These are phyloP conservation scores for Engraulis encrasicolus DNA, from an alignment of 2,113 vertebrate genomes.

Conservation along the genomic window DNA sequence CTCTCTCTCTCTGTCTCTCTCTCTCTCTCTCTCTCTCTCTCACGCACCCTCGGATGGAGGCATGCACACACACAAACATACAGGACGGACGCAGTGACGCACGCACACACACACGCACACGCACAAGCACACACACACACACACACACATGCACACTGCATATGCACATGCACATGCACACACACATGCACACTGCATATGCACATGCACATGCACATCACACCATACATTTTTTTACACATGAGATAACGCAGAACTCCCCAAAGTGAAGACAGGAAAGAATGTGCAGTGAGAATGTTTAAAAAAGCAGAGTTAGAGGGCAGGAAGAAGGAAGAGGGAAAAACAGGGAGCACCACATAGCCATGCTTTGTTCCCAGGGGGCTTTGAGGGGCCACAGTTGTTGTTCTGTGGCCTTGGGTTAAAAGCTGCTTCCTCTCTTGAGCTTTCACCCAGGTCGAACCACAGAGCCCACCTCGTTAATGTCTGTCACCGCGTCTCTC, in stretches of 20 bases:
- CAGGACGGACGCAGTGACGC: no score
- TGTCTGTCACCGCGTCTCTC: conserved; percentile 22
- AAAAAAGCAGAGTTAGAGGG: not conserved
- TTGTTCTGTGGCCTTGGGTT: not conserved
- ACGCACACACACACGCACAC: not conserved
- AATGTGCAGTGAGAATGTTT: no score
- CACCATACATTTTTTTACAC: not conserved
- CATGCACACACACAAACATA: no score
- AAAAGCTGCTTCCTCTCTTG: conserved; percentile 20
- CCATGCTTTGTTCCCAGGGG: not conserved
- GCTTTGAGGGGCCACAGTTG: not conserved
- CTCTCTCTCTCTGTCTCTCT: conserved; percentile 19
- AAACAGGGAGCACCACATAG: not conserved
- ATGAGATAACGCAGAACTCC: not conserved
- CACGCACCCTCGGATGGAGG: no score
- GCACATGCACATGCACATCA: no score
- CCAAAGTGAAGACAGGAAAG: no score
- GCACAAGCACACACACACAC: not conserved
- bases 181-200: not conserved
- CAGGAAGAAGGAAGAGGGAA: not conserved
- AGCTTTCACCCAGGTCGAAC: not conserved
- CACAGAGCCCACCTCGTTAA: conserved; percentile 23
- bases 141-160: not conserved
- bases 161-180: not conserved
- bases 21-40: not conserved